Evolutionary conservation across 2,888 invertebrate species (phyloP), one percentile per base, ranked within the genome.

Genomic region (Drepanosiphum platanoidis): DNA sequence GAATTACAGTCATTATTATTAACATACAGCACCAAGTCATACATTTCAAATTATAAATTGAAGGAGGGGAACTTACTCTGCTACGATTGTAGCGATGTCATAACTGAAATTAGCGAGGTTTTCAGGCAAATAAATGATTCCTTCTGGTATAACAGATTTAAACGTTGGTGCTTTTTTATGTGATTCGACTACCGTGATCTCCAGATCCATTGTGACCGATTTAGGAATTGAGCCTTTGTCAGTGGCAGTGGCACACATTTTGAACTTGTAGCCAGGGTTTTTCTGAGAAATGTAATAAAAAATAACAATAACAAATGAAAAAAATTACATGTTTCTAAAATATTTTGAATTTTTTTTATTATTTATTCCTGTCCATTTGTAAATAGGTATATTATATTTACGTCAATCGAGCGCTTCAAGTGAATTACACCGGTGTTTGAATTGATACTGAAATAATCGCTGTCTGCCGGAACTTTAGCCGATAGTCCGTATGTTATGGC

Each of bases 121-220:
- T 90, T 96, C 96, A 88, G 92, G 92, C 83, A 96, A 91, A 88
- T 87, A 71, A 46, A 91, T 91, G 87, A 94, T 93, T 87, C 93
- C 92, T 84, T 92, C 91, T 86, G 90, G 89, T 27, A 92, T 92
- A 87, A 92, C 91, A 87, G 91, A 91, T 80, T 92, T 92, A 89
- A 96, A 95, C 74, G 92, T 92, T 58, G 95, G 96, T 87, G 94
- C 94, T 90, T 95, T 96, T 91, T 94, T 95, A 90, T 94, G 94
- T n/a, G 95, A 95, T 89, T 95, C 95, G 9, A 96, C 95, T 42
- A 97, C 95, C 87, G 93, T 93, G 87, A 98, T 95, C 88, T 94
- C 93, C 87, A 98, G 92, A 89, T 94, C 94, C 87, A 95, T 96
- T 81, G 92, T 92, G 87, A 93, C 93, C 88, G 92, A 92, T 88